A percentile compares a stretch with the other conserved stretches of the same genome.
These are phyloP conservation scores for Harpalus rubripes DNA, from an alignment of 2,888 invertebrate species.

Conservation along the genomic window DNA sequence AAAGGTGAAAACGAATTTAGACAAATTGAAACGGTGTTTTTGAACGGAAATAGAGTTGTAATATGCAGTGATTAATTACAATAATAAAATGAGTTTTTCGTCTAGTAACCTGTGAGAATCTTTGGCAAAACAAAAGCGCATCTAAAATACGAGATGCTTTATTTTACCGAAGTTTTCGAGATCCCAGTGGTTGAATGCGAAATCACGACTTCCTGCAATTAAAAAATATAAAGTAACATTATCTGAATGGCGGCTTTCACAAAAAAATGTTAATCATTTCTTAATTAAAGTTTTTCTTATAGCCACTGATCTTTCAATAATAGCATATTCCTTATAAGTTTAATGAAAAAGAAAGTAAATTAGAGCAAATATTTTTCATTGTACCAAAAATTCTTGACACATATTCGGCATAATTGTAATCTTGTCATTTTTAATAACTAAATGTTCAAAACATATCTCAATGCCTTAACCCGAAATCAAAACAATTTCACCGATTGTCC, in stretches of 20 bases:
- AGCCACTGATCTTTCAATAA: not conserved
- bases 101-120: too few species aligned
- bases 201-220: too few species aligned
- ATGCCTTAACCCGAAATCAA: constrained; percentile 14
- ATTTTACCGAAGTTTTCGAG: too few species aligned
- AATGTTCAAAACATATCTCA: constrained; percentile 19
- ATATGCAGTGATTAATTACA: too few species aligned
- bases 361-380: not conserved
- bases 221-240: too few species aligned
- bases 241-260: not conserved
- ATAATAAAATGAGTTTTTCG: too few species aligned
- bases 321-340: not conserved
- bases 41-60: too few species aligned
- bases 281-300: not conserved
- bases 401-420: constrained; percentile 18
- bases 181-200: too few species aligned
- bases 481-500: constrained; percentile 23
- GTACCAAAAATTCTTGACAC: constrained; percentile 24
- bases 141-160: too few species aligned
- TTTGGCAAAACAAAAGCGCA: too few species aligned
- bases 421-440: constrained; percentile 11
- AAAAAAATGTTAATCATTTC: not conserved
- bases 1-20: too few species aligned
- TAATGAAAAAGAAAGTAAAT: not conserved
- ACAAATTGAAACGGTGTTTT: too few species aligned